A percentile compares a stretch with the other conserved stretches of the same genome.
Conservation (phyloP, 2,888 invertebrate species). For the Dolichomitus sp. region DNA sequence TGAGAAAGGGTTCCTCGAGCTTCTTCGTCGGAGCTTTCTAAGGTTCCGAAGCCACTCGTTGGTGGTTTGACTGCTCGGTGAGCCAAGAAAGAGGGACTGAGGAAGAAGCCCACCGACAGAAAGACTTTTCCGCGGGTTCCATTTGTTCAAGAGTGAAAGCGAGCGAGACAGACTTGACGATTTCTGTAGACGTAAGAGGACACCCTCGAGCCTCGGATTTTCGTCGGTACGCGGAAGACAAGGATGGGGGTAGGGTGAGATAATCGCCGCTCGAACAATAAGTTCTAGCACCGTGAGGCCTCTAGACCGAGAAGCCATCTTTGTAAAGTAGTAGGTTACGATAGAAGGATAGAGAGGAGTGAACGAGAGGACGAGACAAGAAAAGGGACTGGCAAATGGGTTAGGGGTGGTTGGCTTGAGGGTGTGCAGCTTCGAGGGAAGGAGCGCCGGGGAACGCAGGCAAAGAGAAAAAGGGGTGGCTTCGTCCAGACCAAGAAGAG, state of each 20-base stretch:
- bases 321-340: conserved; percentile 64
- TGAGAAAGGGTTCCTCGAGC: conserved; percentile 43
- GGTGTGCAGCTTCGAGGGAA: conserved; percentile 45
- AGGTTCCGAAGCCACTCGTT: conserved; percentile 42
- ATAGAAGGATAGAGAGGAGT: conserved; percentile 43
- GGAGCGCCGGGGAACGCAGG: conserved; percentile 27
- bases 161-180: conserved; percentile 54
- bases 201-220: conserved; percentile 59
- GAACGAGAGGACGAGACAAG: conserved; percentile 60
- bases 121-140: conserved; percentile 58
- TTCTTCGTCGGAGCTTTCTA: conserved; percentile 35
- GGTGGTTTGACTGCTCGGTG: conserved; percentile 39
- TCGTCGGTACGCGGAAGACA: conserved; percentile 42
- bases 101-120: conserved; percentile 31
- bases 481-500: conserved; percentile 30
- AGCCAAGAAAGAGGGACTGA: conserved; percentile 19
- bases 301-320: conserved; percentile 60
- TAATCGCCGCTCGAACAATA: conserved; percentile 77
- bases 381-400: conserved; percentile 68
- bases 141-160: conserved; percentile 50
- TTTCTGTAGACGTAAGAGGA: conserved; percentile 53
- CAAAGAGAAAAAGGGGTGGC: conserved; percentile 48
- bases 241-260: conserved; percentile 69
- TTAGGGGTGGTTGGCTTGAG: conserved; percentile 64
- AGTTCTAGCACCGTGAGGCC: conserved; percentile 63